phyloP scores from a whole-genome alignment of 2,888 invertebrate species.

The Hyalella azteca region DNA sequence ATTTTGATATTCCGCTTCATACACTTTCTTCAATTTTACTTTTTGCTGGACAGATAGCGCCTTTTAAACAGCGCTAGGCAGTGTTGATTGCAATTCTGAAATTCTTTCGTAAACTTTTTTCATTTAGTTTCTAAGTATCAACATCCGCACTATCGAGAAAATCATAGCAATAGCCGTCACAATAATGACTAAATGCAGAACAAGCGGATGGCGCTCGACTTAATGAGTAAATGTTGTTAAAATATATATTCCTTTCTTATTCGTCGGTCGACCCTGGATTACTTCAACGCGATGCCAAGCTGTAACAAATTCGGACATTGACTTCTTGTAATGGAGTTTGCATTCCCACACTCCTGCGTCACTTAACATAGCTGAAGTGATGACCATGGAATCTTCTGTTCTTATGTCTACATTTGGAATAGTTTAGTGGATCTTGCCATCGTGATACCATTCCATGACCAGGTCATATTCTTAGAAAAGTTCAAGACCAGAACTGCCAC shows the following conservation, averaged over 20 bases:
- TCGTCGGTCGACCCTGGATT: no score
- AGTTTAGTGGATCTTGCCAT: not conserved
- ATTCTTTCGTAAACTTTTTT: no score
- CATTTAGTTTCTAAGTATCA: not conserved
- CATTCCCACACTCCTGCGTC: constrained; percentile 24
- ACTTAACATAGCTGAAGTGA: not conserved
- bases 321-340: not conserved
- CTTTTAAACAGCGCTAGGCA: no score
- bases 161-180: not conserved
- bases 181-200: not conserved
- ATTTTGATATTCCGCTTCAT: no score
- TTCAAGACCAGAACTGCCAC: not conserved
- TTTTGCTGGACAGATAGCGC: no score
- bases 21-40: no score
- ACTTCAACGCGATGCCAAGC: constrained; percentile 4
- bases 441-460: constrained; percentile 5
- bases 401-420: constrained; percentile 4
- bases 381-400: not conserved
- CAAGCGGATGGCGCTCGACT: not conserved
- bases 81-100: no score
- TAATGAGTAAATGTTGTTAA: not conserved
- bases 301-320: not conserved
- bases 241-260: no score
- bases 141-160: not conserved
- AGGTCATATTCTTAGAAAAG: constrained; percentile 4